A percentile compares a stretch with the other conserved stretches of the same genome.
phyloP scores from a whole-genome alignment of 2,888 invertebrate genomes.

The Seira sanloemensis region DNA sequence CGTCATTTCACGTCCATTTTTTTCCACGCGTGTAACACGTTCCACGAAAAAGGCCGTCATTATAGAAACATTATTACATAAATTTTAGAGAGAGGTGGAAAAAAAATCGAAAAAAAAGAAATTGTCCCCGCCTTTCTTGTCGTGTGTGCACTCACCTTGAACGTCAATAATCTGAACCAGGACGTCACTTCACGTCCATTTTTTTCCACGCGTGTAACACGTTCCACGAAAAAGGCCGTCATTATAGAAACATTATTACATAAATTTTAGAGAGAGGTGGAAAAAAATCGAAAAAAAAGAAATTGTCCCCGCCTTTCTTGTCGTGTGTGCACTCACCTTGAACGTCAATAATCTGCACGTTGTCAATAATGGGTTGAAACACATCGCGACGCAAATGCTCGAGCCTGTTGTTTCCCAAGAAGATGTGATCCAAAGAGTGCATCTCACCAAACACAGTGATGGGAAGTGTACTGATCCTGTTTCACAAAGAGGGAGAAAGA shows the following conservation, averaged over 20 bases:
- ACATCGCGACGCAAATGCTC: slow-evolving; percentile 89
- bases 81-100: too few species aligned
- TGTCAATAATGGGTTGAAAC: slow-evolving; percentile 92
- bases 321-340: slow-evolving; percentile 82
- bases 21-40: too few species aligned
- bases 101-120: not conserved
- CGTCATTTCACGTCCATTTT: too few species aligned
- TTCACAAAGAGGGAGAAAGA: slow-evolving; percentile 21
- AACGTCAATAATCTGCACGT: slow-evolving; percentile 89
- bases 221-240: too few species aligned
- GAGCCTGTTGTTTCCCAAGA: slow-evolving; percentile 91
- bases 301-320: not conserved
- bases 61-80: too few species aligned
- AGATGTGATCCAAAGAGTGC: slow-evolving; percentile 91
- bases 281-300: not conserved
- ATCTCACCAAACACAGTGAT: slow-evolving; percentile 91
- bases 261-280: not conserved
- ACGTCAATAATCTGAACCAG: slow-evolving; percentile 90
- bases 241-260: not conserved
- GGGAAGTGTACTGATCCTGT: slow-evolving; percentile 88
- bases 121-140: not conserved
- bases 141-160: slow-evolving; percentile 82
- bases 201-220: too few species aligned
- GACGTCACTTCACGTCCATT: too few species aligned
- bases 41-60: too few species aligned